Conservation (phyloP, 2,113 vertebrate species). For the Burhinus oedicnemus region DNA sequence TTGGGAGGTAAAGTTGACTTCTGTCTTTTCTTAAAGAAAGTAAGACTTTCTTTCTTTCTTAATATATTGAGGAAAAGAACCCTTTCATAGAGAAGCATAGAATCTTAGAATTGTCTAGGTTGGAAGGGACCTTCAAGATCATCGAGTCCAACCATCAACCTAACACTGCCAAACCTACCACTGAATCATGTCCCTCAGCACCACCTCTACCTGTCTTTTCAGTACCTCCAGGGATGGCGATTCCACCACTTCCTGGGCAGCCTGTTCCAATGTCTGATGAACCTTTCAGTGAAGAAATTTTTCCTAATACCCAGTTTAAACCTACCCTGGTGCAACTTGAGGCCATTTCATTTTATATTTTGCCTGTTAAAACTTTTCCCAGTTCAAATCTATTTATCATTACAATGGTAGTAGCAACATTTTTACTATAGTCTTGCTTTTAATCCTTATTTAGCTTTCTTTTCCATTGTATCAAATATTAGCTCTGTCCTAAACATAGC, state of each 20-base stretch:
- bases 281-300: too few species aligned
- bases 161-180: too few species aligned
- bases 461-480: not conserved
- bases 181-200: too few species aligned
- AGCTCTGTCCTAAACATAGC: not conserved
- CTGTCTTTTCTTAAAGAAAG: not conserved
- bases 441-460: not conserved
- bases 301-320: too few species aligned
- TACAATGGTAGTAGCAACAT: not conserved
- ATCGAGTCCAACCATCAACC: too few species aligned
- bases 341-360: not conserved
- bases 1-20: slow-evolving; percentile 82
- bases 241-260: too few species aligned
- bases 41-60: not conserved
- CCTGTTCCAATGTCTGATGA: too few species aligned
- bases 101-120: too few species aligned
- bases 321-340: too few species aligned
- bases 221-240: too few species aligned
- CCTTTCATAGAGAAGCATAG: not conserved
- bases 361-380: not conserved
- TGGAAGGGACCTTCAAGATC: too few species aligned
- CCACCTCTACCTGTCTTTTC: too few species aligned
- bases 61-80: not conserved
- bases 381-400: not conserved
- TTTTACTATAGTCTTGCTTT: not conserved